These are phyloP conservation scores for Onychostoma macrolepis DNA, from an alignment of 2,113 vertebrate species.

Conservation along the genomic window DNA sequence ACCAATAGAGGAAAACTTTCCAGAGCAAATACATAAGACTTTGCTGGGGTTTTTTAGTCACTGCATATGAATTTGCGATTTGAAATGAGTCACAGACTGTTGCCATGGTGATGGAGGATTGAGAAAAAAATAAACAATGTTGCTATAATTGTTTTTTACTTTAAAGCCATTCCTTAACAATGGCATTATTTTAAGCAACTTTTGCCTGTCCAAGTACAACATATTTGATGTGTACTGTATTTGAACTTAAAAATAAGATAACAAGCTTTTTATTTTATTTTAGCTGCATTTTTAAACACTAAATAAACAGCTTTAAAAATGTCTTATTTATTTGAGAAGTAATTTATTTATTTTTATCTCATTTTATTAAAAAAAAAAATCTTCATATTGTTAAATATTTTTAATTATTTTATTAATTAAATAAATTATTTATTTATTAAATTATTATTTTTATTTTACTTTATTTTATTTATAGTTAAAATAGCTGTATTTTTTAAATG, in stretches of 20 bases:
- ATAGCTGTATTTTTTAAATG: not conserved
- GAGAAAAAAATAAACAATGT: not conserved
- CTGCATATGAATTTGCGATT: not conserved
- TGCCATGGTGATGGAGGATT: conserved; percentile 6
- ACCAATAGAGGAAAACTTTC: conserved; percentile 8
- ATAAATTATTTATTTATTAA: no score
- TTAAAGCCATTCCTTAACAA: not conserved
- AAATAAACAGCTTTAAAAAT: not conserved
- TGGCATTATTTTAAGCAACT: not conserved
- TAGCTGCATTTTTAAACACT: not conserved
- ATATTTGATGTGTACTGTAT: not conserved
- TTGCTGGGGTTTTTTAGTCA: not conserved
- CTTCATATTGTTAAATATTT: not conserved
- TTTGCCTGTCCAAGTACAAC: not conserved
- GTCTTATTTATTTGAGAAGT: not conserved
- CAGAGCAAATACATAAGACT: not conserved
- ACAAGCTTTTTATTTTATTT: not conserved
- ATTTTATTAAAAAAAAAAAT: not conserved
- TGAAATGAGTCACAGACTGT: conserved; percentile 1
- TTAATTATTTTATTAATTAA: not conserved
- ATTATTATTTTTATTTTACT: no score
- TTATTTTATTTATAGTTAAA: not conserved
- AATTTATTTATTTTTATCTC: not conserved
- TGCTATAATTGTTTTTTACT: not conserved
- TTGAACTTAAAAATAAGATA: not conserved